Evolutionary conservation across 2,113 vertebrate genomes (phyloP), one percentile per base, ranked within the genome.

Genomic region (Microcebus jonahi): DNA sequence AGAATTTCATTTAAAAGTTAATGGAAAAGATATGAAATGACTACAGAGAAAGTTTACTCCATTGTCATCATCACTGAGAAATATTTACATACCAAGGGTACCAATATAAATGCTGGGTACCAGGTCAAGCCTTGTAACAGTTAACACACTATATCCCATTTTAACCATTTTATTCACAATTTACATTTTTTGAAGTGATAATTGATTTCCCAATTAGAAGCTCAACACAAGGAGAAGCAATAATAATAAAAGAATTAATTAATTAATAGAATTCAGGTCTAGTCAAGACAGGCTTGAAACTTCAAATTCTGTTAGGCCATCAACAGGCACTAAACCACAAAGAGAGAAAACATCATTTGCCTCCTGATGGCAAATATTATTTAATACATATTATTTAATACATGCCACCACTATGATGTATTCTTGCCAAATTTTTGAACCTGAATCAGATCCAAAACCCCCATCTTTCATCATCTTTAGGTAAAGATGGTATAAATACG

Each of bases 191-290:
- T 76, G 13, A 81, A 11, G 39, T 73, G 25, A 77, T 82, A 53
- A 61, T 6, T 82, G 29, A 42, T 53, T 63, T 63, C 50, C 50
- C 61, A 82, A 34, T 36, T 92, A 73, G 70, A 77, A 63, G 34
- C 17, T 65, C 36, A 84, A 75, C 36, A 85, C 39, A 95, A 84
- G 50, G 3, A 80, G 36, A 70, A 57, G 6, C 29, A 75, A 94
- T 96, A 53, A 81, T 67, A 65, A 88, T 63, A 27, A 84, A 88
- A 94, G 50, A 88, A 77, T 34, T 36, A 55, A 88, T 34, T 59
- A 65, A 77, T 48, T 71, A 77, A 82, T 1, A 63, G 77, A 95
- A 91, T 84, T 79, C 18, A 88, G 31, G 34, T 45, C 29, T 63
- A 34, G 25, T 82, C 42, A 77, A 87, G 50, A 68, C n/a, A 88